Percentiles rank a stretch among this genome's conserved stretches.
These are phyloP conservation scores for Ornithorhynchus anatinus DNA, from an alignment of 2,113 vertebrate species.

Conservation along the genomic window DNA sequence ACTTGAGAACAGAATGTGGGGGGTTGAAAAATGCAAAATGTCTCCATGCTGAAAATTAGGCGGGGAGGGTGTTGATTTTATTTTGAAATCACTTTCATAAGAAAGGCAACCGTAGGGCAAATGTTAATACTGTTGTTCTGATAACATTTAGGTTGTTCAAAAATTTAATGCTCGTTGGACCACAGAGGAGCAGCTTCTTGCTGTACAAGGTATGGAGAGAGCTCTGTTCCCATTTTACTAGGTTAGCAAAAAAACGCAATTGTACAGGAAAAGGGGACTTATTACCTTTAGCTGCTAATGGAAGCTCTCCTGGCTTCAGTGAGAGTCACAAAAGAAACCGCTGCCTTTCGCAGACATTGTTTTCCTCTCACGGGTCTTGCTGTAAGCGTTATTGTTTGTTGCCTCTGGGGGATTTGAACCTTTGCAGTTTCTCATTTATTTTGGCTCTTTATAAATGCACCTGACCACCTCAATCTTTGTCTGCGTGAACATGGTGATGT, in stretches of 20 bases:
- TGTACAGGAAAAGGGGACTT: neutral
- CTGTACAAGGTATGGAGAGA: conserved; percentile 88
- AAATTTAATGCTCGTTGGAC: conserved; percentile 97
- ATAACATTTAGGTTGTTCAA: conserved; percentile 77
- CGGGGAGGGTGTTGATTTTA: too few species aligned
- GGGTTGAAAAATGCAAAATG: too few species aligned
- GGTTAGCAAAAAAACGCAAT: neutral
- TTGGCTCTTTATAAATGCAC: neutral
- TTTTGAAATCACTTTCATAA: neutral
- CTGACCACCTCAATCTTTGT: neutral
- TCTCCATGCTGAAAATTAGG: too few species aligned
- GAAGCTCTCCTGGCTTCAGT: too few species aligned
- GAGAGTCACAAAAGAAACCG: too few species aligned
- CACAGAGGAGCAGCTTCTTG: conserved; percentile 95
- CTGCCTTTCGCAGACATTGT: rapidly evolving
- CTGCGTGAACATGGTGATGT: neutral
- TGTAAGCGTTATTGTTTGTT: neutral
- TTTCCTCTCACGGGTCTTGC: rapidly evolving
- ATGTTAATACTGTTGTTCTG: neutral
- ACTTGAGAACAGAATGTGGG: too few species aligned
- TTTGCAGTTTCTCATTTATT: neutral
- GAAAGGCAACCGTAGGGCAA: neutral
- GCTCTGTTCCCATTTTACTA: neutral
- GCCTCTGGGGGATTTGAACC: neutral
- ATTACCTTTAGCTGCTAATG: neutral